Conservation (phyloP, 2,888 invertebrate species). For the Brenthis daphne region DNA sequence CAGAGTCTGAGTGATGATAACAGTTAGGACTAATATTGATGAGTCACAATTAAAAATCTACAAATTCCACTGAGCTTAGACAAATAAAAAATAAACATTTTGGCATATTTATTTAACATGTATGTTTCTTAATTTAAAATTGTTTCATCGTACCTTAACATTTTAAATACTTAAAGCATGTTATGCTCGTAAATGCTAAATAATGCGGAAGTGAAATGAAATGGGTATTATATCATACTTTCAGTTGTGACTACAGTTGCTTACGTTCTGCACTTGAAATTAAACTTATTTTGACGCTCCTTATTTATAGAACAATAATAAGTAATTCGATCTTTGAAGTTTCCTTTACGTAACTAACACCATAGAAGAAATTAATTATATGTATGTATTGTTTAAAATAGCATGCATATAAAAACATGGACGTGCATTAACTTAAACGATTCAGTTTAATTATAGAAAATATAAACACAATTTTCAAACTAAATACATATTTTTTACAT, state of each 20-base stretch:
- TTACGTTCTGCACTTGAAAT: conserved; percentile 12
- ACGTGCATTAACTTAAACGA: no score
- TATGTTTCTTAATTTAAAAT: no score
- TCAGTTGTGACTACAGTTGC: conserved; percentile 23
- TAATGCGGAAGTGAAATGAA: conserved; percentile 1
- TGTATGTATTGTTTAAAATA: background rate
- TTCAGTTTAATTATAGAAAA: no score
- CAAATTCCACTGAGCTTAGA: no score
- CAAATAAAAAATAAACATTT: no score
- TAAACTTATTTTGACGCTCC: conserved; percentile 31
- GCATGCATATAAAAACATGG: background rate
- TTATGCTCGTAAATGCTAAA: background rate
- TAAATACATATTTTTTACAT: no score
- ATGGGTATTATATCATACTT: conserved; percentile 10
- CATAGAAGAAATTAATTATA: conserved; percentile 8
- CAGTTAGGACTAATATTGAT: no score
- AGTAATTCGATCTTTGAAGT: conserved; percentile 26
- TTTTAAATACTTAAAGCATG: background rate
- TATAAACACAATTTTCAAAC: no score
- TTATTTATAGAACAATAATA: conserved; percentile 34
- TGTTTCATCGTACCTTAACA: background rate
- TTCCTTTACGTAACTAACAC: conserved; percentile 14
- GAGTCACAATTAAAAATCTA: no score
- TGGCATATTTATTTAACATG: no score
- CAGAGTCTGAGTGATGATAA: no score